Evolutionary conservation across 1,140 invertebrate genomes (phyloP).

Genomic region (Drosophila nigromelanica): DNA sequence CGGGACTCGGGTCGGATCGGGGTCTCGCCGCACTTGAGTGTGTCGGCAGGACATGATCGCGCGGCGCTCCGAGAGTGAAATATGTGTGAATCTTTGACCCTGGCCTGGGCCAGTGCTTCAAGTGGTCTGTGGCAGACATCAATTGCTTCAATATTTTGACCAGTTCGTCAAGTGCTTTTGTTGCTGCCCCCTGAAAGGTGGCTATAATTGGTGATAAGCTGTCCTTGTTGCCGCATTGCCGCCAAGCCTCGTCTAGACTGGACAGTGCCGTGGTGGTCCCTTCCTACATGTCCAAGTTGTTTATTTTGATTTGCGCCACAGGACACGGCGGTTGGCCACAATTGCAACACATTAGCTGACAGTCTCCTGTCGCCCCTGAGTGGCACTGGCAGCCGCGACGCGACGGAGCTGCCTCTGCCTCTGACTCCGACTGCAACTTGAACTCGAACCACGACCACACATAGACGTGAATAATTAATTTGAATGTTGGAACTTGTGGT

Average conservation of each 20-base stretch:
- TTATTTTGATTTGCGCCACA: slow-evolving; percentile 63
- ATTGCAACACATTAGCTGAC: slow-evolving; percentile 50
- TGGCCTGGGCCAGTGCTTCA: slow-evolving; percentile 19
- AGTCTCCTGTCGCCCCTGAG: slow-evolving; percentile 45
- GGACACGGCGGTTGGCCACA: slow-evolving; percentile 42
- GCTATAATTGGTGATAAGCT: slow-evolving; percentile 10
- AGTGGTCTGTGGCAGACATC: slow-evolving; percentile 42
- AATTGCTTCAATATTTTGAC: slow-evolving; percentile 55
- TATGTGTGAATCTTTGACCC: slow-evolving; percentile 61
- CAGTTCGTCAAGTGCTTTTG: slow-evolving; percentile 32
- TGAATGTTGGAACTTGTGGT: too few relatives aligned
- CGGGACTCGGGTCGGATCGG: slow-evolving; percentile 22
- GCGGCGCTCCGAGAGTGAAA: slow-evolving; percentile 33
- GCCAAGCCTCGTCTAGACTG: slow-evolving; percentile 62
- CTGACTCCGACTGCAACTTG: slow-evolving; percentile 5
- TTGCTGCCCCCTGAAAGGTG: background rate
- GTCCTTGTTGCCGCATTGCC: slow-evolving; percentile 17
- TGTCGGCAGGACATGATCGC: slow-evolving; percentile 45
- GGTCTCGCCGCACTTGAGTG: slow-evolving; percentile 51
- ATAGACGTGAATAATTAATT: slow-evolving; percentile 33
- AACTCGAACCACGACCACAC: slow-evolving; percentile 55
- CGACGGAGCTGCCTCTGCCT: background rate
- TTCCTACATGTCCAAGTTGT: slow-evolving; percentile 12
- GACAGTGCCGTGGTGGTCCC: slow-evolving; percentile 27
- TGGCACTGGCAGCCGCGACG: slow-evolving; percentile 23